A percentile compares a stretch with the other conserved stretches of the same genome.
Evolutionary conservation across 2,113 vertebrate species (phyloP).

Genomic region (Melanocharis versteri): DNA sequence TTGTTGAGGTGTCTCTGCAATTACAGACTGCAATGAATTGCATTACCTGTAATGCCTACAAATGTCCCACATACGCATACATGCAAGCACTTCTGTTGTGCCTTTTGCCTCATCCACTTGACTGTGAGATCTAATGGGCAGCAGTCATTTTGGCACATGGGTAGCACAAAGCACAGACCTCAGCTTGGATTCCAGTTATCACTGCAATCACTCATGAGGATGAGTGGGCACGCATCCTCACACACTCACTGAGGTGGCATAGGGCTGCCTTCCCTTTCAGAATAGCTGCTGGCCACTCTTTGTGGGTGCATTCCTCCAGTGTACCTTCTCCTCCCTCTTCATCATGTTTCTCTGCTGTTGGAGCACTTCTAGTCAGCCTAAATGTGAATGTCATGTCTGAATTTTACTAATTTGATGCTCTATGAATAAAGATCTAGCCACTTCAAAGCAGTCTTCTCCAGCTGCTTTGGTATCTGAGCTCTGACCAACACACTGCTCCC

Average conservation of each 20-base stretch:
- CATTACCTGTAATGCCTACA: background rate
- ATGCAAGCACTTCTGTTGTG: background rate
- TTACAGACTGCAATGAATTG: background rate
- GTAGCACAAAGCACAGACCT: background rate
- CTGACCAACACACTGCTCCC: fast-evolving
- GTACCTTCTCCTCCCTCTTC: background rate
- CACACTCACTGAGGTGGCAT: background rate
- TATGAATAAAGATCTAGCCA: background rate
- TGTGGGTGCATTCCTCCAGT: background rate
- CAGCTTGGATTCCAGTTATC: background rate
- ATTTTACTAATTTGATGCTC: background rate
- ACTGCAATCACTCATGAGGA: background rate
- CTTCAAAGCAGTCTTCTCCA: background rate
- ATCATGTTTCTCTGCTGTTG: background rate
- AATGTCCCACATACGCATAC: fast-evolving
- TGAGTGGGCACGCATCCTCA: fast-evolving
- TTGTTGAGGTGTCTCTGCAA: background rate
- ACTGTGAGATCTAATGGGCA: background rate
- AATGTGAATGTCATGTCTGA: background rate
- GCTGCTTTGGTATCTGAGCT: background rate
- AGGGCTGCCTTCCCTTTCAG: background rate
- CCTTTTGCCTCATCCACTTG: background rate
- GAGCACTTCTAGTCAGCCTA: background rate
- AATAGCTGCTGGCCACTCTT: background rate
- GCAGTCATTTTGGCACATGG: background rate